Conservation (phyloP, 92 coral and sea anemone species). For the Epizoanthus ramosus region DNA sequence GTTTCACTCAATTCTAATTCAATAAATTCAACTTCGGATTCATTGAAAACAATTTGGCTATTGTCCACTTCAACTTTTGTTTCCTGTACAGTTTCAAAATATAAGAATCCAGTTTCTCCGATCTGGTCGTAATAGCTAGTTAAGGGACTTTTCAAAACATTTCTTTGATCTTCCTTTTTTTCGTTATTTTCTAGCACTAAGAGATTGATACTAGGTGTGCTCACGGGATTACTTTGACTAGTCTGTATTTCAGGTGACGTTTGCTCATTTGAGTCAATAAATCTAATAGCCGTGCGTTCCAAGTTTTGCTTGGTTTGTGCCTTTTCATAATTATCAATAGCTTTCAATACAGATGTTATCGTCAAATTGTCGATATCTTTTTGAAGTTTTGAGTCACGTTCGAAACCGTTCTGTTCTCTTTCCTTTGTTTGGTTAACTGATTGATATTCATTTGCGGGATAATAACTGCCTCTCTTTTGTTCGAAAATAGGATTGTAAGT, state of each 20-base stretch:
- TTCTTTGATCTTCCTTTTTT: background rate
- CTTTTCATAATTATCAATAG: background rate
- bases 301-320: background rate
- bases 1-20: conserved; percentile 10
- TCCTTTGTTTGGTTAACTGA: too few species aligned
- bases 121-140: background rate
- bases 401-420: background rate
- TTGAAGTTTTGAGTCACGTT: background rate
- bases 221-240: background rate
- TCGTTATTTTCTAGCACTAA: background rate
- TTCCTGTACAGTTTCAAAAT: background rate
- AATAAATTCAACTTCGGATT: background rate
- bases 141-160: background rate
- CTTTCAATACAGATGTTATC: background rate
- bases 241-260: background rate
- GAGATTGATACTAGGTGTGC: background rate
- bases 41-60: background rate
- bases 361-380: background rate
- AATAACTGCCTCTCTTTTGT: conserved; percentile 3
- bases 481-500: background rate
- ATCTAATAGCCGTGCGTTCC: background rate
- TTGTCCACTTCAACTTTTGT: background rate
- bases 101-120: background rate
- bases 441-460: background rate
- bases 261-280: background rate